Percentiles rank a stretch among this genome's conserved stretches.
These are phyloP conservation scores for Melitaea cinxia DNA, from an alignment of 1,140 invertebrate genomes.

Conservation along the genomic window DNA sequence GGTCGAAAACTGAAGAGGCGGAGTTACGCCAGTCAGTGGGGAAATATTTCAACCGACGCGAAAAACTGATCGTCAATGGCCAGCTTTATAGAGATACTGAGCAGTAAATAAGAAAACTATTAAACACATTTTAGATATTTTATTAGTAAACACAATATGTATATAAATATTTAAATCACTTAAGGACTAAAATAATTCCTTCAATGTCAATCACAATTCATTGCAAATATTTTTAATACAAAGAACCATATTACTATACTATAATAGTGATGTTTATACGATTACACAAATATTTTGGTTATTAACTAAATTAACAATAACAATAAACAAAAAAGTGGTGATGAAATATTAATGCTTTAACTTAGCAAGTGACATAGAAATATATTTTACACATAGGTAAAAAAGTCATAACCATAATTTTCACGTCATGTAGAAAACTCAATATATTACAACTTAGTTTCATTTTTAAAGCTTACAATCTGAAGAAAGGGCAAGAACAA, in stretches of 20 bases:
- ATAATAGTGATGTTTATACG: slow-evolving; percentile 16
- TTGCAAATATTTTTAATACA: slow-evolving; percentile 2
- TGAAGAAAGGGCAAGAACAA: slow-evolving; percentile 4
- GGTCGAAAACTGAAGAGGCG: too few relatives aligned
- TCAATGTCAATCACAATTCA: slow-evolving; percentile 17
- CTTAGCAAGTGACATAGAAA: slow-evolving; percentile 16
- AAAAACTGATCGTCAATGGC: too few relatives aligned
- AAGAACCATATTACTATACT: background rate
- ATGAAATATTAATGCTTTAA: background rate
- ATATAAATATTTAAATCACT: slow-evolving; percentile 46
- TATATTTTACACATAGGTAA: slow-evolving; percentile 11
- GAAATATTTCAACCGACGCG: too few relatives aligned
- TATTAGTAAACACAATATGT: slow-evolving; percentile 48
- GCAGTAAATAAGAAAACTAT: slow-evolving; percentile 1
- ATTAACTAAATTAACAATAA: slow-evolving; percentile 7
- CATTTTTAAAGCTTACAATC: slow-evolving; percentile 33
- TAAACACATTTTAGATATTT: slow-evolving; percentile 39
- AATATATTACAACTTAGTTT: slow-evolving; percentile 26
- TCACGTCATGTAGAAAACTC: background rate
- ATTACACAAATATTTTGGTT: background rate
- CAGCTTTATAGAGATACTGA: too few relatives aligned
- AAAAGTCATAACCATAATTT: background rate
- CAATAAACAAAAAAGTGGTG: background rate
- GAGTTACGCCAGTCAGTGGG: too few relatives aligned
- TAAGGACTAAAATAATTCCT: slow-evolving; percentile 23